Base-by-base conservation (phyloP, 1,140 invertebrate genomes). In the Atta texana region DNA sequence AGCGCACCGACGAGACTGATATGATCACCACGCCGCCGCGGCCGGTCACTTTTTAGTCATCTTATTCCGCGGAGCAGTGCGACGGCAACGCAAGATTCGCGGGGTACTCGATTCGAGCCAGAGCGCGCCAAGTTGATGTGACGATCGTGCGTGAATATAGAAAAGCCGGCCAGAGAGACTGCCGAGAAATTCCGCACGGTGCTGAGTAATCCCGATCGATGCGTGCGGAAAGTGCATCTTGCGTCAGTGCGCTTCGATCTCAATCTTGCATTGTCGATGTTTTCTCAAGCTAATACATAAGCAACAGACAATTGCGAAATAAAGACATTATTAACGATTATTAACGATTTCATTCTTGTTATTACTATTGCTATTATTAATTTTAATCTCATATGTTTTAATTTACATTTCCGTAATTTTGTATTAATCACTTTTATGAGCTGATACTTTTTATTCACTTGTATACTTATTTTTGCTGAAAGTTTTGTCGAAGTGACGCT, bases 71-170 rank as follows among this genome's bases (percentile, higher is more conserved):
- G 66, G 31, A 16, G 21, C 28, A 0, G n/a, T 14, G 24, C 12
- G 44, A 44, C 66, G 39, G 39, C 12, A 28, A 44, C 66, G 39
- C 66, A 69, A 34, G 4, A 39, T 57, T 80, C 39, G 24, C 68
- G 55, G 34, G 55, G 49, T 63, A 82, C 1, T 55, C 74, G 82
- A 78, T 78, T 72, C 63, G 57, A 77, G 82, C 61, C 53, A 80
- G 76, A 80, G 28, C 34, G 59, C 75, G 68, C 59, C 64, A 86
- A 71, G 87, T 84, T 90, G 91, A 92, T 91, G 90, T 88, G 86
- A 93, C 85, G 92, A 91, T 93, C 92, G 90, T 90, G 92, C 91
- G 90, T 91, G 88, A 92, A 93, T 89, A 89, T 91, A 89, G 91
- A 92, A 91, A 91, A 93, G 92, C 88, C 92, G 92, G 55, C 59